Percentiles rank a stretch among this genome's conserved stretches.
Conservation (phyloP, 30 jellyfish, hydroid and myxozoan genomes). For the Hydra vulgaris region DNA sequence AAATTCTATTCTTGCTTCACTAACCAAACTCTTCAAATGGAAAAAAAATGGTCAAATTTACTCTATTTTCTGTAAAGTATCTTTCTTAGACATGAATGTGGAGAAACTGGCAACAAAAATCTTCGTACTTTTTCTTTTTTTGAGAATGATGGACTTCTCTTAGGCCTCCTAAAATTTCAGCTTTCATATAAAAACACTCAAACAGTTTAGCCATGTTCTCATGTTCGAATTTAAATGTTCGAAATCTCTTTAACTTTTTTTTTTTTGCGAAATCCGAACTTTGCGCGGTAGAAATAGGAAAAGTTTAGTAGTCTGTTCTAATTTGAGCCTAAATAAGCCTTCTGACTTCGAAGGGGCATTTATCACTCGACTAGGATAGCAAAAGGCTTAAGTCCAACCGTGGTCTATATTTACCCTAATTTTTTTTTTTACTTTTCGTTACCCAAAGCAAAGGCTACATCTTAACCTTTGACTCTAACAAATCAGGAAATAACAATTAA, state of each 20-base stretch:
- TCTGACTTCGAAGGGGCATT: not conserved
- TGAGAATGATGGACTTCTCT: not conserved
- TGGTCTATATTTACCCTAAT: not conserved
- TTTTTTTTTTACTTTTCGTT: not conserved
- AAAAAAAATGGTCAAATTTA: not conserved
- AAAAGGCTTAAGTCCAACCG: not conserved
- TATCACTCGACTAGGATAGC: not conserved
- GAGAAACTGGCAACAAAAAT: not conserved
- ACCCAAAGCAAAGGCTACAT: not conserved
- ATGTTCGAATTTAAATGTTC: not conserved
- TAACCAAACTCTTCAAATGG: not conserved
- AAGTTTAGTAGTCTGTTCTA: not conserved
- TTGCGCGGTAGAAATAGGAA: not conserved
- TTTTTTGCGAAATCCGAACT: not conserved
- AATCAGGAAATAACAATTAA: not conserved
- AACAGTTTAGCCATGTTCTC: not conserved
- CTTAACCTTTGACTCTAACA: not conserved
- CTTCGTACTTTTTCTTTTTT: too few relatives aligned
- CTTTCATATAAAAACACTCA: not conserved
- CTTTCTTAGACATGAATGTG: not conserved
- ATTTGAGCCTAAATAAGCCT: not conserved
- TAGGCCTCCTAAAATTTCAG: not conserved
- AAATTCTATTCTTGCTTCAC: not conserved
- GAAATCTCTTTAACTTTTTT: not conserved
- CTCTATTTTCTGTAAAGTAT: not conserved